These are phyloP conservation scores for Ferdinandea cuprea DNA, from an alignment of 2,888 invertebrate genomes.

Conservation along the genomic window DNA sequence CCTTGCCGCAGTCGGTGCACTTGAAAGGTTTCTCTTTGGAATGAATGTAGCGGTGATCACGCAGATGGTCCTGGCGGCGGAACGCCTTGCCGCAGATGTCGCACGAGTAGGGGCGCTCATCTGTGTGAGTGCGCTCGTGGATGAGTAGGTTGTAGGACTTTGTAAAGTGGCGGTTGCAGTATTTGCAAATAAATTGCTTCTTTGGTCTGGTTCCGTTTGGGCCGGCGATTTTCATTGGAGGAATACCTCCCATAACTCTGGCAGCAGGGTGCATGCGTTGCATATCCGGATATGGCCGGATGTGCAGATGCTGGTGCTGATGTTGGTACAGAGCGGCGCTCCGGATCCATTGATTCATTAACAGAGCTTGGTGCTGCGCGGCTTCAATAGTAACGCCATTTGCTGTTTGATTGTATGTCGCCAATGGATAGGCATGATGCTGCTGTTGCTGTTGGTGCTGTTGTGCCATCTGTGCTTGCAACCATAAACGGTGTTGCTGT, in stretches of 20 bases:
- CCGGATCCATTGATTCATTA: conserved; percentile 90
- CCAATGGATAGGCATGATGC: conserved; percentile 73
- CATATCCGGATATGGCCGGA: conserved; percentile 84
- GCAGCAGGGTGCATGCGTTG: conserved; percentile 81
- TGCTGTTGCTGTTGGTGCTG: conserved; percentile 76
- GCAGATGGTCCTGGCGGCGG: conserved; percentile 95
- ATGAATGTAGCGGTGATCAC: conserved; percentile 98
- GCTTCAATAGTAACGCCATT: conserved; percentile 83
- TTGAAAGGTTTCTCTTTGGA: conserved; percentile 99
- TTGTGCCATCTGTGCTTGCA: conserved; percentile 75
- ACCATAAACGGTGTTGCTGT: conserved; percentile 75
- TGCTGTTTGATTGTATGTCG: conserved; percentile 75
- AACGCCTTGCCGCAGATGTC: conserved; percentile 98
- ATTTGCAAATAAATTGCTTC: conserved; percentile 98
- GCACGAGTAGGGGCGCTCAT: conserved; percentile 97
- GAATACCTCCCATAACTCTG: conserved; percentile 83
- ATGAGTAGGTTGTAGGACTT: conserved; percentile 99
- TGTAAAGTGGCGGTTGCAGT: conserved; percentile 98
- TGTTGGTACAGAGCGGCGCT: conserved; percentile 88
- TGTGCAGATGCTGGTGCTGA: conserved; percentile 83
- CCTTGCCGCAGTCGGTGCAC: conserved; percentile 98
- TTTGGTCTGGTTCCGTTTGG: conserved; percentile 87
- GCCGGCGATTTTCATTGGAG: conserved; percentile 85
- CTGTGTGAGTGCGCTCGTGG: conserved; percentile 98
- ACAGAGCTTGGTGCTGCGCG: conserved; percentile 84